Base-by-base conservation (phyloP, 2,888 invertebrate genomes). In the Lasioglossum vierecki region DNA sequence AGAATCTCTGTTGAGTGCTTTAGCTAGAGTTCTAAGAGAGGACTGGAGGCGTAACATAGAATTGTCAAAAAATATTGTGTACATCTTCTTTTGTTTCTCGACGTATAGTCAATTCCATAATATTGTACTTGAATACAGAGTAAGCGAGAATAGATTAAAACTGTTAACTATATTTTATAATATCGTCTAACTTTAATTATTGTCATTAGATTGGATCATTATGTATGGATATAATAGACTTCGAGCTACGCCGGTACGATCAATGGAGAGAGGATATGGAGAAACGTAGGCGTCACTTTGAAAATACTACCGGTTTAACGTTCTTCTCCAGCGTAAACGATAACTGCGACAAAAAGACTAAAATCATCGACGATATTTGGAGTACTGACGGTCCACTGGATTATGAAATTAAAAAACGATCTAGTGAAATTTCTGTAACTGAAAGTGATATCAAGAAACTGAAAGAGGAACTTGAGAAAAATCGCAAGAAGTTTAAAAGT, bases 41-140 rank as follows among this genome's bases (percentile, higher is more conserved):
- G 99, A 99, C 95, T 99, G 99, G 98, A 98, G 98, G 95, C 97
- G 98, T 94, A 99, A 98, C 95, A 97, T 99, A 93, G 99, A 99
- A 95, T 95, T 99, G 83, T 98, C 99, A 91, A 99, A 99, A 91
- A 99, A 99, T 95, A 98, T 99, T 93, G 98, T 99, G 88, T 98
- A 99, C 95, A 98, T 98, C 92, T 99, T 99, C 95, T 99, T 99
- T 95, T 99, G 99, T 94, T 99, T 99, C 94, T 99, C 99, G 18
- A 98, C 98, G 66, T 99, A 99, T 94, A 97, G 98, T 92, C 98
- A 98, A 93, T 99, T 99, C 95, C 99, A 99, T 95, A 97, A 97
- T 76, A 97, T 99, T 68, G 98, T 99, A 88, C 97, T 99, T 76
- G 99, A 99, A 95, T 99, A 99, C 95, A 99, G 99, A 96, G 98